Base-by-base conservation (phyloP, 2,113 vertebrate genomes). In the Pionites leucogaster region DNA sequence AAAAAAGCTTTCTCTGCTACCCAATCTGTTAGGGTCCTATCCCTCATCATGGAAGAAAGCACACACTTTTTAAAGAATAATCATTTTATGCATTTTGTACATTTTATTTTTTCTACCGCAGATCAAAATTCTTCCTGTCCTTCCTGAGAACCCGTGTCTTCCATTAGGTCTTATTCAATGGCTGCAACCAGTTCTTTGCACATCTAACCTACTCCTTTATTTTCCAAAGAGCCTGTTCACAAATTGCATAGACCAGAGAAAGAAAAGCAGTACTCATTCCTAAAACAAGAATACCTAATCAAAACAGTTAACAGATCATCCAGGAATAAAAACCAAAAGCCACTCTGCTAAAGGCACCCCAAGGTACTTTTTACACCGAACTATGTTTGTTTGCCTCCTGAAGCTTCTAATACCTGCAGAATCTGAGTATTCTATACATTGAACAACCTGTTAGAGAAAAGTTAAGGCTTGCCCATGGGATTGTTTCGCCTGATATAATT, bases 331-430 rank as follows among this genome's bases (percentile, higher is more conserved):
- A 80, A 85, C 13, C 37, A 64, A 76, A 95, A 90, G 62, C 75
- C 62, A 46, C 53, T 72, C 76, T n/a, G 53, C 5, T 44, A 80
- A 81, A 90, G 75, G 60, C 39, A 94, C 42, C 65, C 49, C 6
- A 11, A 84, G 82, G 90, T 82, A 90, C 53, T 18, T 75, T 44
- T 41, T 92, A 95, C 49, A 82, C 44, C 83, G 88, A 87, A 95
- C 88, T 85, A 69, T 70, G 76, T 92, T 94, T 84, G 44, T 91
- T 88, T 81, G 71, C 81, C 69, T 96, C 62, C 67, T 77, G 68
- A 82, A 96, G 71, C 44, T 78, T 75, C 37, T 64, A 82, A 39
- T 28, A 53, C 37, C 46, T 86, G 55, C 18, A 84, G 68, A 53
- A 77, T 77, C n/a, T 76, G 52, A 59, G 70, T 87, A 59, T 47